Conservation (phyloP, 2,797 vertebrate genomes). For the Lates japonicus region DNA sequence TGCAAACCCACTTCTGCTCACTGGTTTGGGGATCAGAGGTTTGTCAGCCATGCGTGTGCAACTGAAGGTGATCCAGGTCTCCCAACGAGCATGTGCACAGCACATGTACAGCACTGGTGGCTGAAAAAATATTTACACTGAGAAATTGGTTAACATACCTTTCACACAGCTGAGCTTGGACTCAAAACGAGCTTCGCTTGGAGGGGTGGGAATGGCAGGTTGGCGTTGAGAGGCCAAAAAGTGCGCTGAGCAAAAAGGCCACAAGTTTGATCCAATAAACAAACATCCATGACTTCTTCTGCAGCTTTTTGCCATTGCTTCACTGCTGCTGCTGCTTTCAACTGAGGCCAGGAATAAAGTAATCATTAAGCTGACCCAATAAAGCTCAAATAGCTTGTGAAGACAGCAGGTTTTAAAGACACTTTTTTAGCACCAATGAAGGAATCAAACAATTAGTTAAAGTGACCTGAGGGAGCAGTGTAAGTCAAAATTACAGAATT, state of each 20-base stretch:
- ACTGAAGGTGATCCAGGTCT: constrained; percentile 51
- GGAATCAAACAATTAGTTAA: constrained; percentile 17
- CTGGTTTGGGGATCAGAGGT: background rate
- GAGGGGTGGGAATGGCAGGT: background rate
- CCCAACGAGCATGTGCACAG: constrained; percentile 54
- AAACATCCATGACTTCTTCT: constrained; percentile 31
- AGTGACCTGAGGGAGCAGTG: background rate
- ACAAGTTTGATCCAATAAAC: constrained; percentile 14
- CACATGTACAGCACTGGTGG: constrained; percentile 58
- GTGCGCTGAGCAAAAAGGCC: background rate
- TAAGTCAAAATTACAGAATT: background rate
- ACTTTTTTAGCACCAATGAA: background rate
- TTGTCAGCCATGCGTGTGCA: constrained; percentile 40
- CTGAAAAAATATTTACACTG: constrained; percentile 63
- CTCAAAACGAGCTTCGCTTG: background rate
- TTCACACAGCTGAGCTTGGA: constrained; percentile 47
- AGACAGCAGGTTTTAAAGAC: constrained; percentile 6
- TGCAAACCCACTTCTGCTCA: constrained; percentile 29
- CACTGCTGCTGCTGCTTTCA: constrained; percentile 24
- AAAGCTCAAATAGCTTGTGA: background rate
- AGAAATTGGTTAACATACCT: constrained; percentile 60
- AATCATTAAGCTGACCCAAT: constrained; percentile 25
- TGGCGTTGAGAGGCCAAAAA: constrained; percentile 8
- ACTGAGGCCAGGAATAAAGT: constrained; percentile 25
- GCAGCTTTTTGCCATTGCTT: constrained; percentile 35